phyloP scores from a whole-genome alignment of 2,113 vertebrate genomes.

The Heteronetta atricapilla region DNA sequence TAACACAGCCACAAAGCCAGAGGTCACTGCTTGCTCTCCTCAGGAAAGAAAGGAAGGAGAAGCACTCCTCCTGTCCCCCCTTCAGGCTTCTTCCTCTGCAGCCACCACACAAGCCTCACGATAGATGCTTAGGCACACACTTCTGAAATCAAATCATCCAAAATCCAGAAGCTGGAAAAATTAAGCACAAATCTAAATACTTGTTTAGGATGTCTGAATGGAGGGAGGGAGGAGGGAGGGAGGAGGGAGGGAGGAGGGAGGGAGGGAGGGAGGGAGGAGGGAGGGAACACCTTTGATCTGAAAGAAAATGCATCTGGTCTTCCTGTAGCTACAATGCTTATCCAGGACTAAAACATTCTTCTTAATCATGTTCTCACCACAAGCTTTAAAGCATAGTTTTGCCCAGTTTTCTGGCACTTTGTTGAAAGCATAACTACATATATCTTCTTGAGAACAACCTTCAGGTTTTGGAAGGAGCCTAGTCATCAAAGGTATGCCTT shows the following conservation, averaged over 20 bases:
- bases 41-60: conserved; percentile 14
- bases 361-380: background rate
- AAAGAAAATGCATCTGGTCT: background rate
- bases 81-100: conserved; percentile 2
- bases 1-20: accelerated
- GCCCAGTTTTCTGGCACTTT: background rate
- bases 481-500: background rate
- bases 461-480: background rate
- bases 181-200: background rate
- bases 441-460: background rate
- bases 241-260: no score
- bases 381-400: background rate
- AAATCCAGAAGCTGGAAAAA: background rate
- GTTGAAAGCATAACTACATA: background rate
- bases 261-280: no score
- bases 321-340: background rate
- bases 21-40: background rate
- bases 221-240: no score
- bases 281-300: background rate
- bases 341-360: background rate
- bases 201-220: background rate
- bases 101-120: background rate
- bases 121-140: background rate
- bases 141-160: background rate
- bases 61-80: background rate